These are phyloP conservation scores for Drosophila paulistorum DNA, from an alignment of 1,140 invertebrate species.

Conservation along the genomic window DNA sequence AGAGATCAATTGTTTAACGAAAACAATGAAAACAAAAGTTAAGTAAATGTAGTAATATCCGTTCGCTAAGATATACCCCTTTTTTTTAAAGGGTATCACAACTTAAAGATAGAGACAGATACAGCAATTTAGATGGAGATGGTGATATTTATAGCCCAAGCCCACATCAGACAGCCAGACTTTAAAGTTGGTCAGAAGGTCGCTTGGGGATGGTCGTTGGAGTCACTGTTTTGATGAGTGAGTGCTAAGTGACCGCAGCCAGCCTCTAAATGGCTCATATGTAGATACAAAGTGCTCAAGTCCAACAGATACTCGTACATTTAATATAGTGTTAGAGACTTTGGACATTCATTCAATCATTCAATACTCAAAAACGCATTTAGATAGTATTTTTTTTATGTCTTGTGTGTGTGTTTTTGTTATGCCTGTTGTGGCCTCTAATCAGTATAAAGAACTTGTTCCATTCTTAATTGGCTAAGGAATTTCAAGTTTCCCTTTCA, in stretches of 20 bases:
- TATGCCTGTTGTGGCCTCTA: constrained; percentile 23
- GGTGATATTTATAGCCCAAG: constrained; percentile 50
- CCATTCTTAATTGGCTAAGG: constrained; percentile 23
- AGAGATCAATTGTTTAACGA: no score
- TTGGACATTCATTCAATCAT: constrained; percentile 1
- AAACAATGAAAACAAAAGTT: no score
- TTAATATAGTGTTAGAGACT: background rate
- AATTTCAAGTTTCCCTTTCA: constrained; percentile 39
- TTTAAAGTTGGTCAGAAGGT: constrained; percentile 57
- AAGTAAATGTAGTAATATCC: no score
- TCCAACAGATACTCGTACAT: constrained; percentile 13
- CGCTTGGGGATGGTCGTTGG: constrained; percentile 30
- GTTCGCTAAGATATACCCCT: background rate
- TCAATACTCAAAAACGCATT: constrained; percentile 1
- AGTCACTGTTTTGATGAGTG: constrained; percentile 67
- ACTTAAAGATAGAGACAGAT: background rate
- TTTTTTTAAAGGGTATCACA: background rate
- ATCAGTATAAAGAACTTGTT: constrained; percentile 33
- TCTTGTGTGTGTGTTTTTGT: constrained; percentile 26
- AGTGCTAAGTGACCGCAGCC: constrained; percentile 32
- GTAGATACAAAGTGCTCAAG: constrained; percentile 22
- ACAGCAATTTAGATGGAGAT: background rate
- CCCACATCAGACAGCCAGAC: constrained; percentile 43
- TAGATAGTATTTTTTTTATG: constrained; percentile 36
- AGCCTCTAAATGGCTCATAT: constrained; percentile 49